Percentiles rank a stretch among this genome's conserved stretches.
Evolutionary conservation across 2,113 vertebrate genomes (phyloP).

Genomic region (Heptranchias perlo): DNA sequence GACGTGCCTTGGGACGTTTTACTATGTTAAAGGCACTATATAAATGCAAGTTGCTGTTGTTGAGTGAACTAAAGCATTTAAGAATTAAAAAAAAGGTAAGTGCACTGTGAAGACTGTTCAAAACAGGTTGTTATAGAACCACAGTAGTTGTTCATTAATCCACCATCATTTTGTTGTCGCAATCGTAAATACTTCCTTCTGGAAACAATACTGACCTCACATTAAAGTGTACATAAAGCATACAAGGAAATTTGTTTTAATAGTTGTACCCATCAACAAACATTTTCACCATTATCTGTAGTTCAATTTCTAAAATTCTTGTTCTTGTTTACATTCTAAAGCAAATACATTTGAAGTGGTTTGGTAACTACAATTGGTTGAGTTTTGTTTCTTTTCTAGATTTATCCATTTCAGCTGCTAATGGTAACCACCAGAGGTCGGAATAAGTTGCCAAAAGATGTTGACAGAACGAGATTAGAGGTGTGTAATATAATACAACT

Average conservation of each 20-base stretch:
- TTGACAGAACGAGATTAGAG: conserved; percentile 88
- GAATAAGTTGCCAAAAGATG: conserved; percentile 87
- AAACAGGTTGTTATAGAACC: background rate
- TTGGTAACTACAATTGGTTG: background rate
- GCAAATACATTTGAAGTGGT: background rate
- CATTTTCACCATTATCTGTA: background rate
- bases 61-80: background rate
- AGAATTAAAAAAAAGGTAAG: background rate
- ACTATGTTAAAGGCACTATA: background rate
- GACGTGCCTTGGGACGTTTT: background rate
- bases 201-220: background rate
- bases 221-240: background rate
- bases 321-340: background rate
- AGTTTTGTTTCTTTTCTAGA: conserved; percentile 53
- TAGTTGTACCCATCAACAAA: background rate
- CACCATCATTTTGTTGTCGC: background rate
- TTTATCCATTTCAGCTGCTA: conserved; percentile 89
- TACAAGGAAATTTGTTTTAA: background rate
- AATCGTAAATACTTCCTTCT: no score
- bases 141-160: background rate
- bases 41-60: background rate
- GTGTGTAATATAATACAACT: conserved; percentile 53
- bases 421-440: conserved; percentile 92
- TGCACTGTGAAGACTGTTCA: background rate
- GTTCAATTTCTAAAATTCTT: background rate